Evolutionary conservation across 2,888 invertebrate genomes (phyloP), one percentile per base, ranked within the genome.

Genomic region (Phyto melanocephala): DNA sequence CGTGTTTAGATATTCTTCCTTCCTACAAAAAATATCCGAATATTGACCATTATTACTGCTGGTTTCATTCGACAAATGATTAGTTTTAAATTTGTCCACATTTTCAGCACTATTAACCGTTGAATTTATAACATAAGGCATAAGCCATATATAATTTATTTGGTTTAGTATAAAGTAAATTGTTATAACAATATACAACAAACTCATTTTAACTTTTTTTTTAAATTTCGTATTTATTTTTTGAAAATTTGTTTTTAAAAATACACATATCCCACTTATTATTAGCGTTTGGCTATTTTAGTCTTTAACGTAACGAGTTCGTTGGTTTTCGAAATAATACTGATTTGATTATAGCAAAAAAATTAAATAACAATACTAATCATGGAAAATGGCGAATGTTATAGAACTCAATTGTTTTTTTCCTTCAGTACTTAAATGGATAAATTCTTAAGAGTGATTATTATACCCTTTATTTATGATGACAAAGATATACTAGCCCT

Each of bases 261-360:
- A 33, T 13, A 13, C n/a, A 67, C 42, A 54, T 68, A 54, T 62
- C 40, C 37, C 56, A 20, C 11, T 56, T 4, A 20, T 24, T 35
- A 42, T 24, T 28, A 20, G 52, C 63, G 3, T 42, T 65, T 15
- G 56, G 13, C 22, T 35, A 54, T 50, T 68, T 76, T 50, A n/a
- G 35, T 77, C 35, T 50, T 74, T 58, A 78, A 81, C 81, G 20
- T 74, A 37, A 40, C 74, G 58, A 74, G 70, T 78, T 37, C 50
- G 70, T n/a, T n/a, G n/a, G n/a, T 78, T 70, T 28, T 17, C 42
- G 40, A 63, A 50, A 50, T 78, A 75, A 28, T 45, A 78, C 78
- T 78, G 24, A 75, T 65, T 70, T 37, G 13, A 77, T 45, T 81
- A 60, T 60, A 56, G n/a, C n/a, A 28, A 37, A 54, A 60, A 33